A percentile compares a stretch with the other conserved stretches of the same genome.
Evolutionary conservation across 2,797 vertebrate genomes (phyloP).

Genomic region (Falco rusticolus): DNA sequence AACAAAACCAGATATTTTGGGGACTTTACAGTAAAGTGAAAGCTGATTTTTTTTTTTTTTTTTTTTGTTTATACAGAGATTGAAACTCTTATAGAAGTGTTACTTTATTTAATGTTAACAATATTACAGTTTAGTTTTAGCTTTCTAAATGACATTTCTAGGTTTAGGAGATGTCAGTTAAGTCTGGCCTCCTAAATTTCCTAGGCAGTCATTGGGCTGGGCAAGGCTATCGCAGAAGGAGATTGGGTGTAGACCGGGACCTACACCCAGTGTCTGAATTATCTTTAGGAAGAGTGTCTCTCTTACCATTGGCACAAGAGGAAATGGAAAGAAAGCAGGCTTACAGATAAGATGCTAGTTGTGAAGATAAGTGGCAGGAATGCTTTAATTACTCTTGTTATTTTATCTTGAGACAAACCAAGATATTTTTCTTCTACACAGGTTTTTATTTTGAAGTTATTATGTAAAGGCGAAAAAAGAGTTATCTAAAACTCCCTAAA

Average conservation of each 20-base stretch:
- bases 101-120: not conserved
- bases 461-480: not conserved
- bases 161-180: not conserved
- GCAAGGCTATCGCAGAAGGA: not conserved
- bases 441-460: not conserved
- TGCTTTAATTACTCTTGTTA: not conserved
- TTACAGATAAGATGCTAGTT: not conserved
- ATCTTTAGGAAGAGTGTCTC: not conserved
- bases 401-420: not conserved
- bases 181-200: not conserved
- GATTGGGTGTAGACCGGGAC: no score
- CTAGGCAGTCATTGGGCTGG: not conserved
- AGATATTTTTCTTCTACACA: not conserved
- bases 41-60: not conserved
- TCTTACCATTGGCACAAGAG: not conserved
- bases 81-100: not conserved
- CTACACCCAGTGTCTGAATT: not conserved
- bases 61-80: not conserved
- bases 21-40: not conserved
- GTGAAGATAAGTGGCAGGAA: not conserved
- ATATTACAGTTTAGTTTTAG: not conserved
- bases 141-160: not conserved
- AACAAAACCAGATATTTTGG: not conserved
- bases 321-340: not conserved
- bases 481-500: not conserved